Evolutionary conservation across 2,113 vertebrate species (phyloP).

Genomic region (Probosciger aterrimus): DNA sequence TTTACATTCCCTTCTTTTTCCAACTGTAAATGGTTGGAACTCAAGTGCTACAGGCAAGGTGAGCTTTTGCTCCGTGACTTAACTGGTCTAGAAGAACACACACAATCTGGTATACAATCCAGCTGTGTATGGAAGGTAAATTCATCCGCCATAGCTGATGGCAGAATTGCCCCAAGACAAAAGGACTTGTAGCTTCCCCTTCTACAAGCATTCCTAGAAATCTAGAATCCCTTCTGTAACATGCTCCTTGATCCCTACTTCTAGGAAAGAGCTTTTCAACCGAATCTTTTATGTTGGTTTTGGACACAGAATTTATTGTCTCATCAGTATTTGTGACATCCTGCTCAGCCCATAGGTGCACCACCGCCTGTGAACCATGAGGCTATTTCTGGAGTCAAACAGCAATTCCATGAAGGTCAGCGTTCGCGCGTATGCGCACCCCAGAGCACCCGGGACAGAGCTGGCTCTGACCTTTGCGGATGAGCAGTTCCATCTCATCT

Average conservation of each 20-base stretch:
- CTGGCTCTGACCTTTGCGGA: neutral
- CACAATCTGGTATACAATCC: neutral
- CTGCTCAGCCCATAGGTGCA: neutral
- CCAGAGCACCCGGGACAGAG: neutral
- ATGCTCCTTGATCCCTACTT: neutral
- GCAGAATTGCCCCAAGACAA: neutral
- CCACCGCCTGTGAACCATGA: neutral
- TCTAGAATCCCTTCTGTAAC: accelerated
- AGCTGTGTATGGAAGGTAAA: neutral
- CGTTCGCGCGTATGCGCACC: neutral
- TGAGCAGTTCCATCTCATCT: neutral
- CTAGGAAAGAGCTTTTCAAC: neutral
- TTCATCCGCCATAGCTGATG: neutral
- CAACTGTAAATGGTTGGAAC: neutral
- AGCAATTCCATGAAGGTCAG: neutral
- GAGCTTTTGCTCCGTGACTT: neutral
- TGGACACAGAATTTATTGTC: neutral
- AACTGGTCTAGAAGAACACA: neutral
- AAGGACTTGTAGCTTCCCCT: neutral
- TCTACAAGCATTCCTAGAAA: neutral
- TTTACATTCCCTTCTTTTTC: neutral
- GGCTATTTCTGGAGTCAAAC: constrained; percentile 9
- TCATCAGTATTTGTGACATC: neutral
- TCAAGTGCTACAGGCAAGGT: neutral
- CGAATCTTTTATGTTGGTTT: neutral